phyloP scores from a whole-genome alignment of 2,797 vertebrate genomes.

The Eurystomus glaucurus region DNA sequence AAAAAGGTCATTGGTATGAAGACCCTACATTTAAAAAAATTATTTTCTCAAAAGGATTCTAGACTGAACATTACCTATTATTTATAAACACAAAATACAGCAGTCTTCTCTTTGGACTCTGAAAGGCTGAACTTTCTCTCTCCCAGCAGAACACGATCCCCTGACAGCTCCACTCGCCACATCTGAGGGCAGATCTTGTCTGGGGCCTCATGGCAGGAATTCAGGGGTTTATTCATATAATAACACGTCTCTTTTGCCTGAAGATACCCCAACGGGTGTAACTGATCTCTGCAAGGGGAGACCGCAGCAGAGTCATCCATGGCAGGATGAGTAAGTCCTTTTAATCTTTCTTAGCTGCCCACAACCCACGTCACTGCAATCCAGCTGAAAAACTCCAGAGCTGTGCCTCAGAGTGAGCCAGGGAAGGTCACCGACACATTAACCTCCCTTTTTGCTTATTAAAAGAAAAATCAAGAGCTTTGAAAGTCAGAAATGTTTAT shows the following conservation, averaged over 20 bases:
- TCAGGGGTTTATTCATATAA: neutral
- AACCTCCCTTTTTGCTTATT: neutral
- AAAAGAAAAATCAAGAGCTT: constrained; percentile 14
- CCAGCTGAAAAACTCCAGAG: constrained; percentile 6
- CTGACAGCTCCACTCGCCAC: neutral
- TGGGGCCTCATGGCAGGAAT: neutral
- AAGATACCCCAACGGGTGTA: neutral
- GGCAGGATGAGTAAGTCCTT: constrained; percentile 3
- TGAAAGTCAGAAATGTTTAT: neutral
- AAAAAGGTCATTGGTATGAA: neutral
- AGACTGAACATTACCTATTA: neutral
- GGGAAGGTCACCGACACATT: neutral
- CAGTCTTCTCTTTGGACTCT: neutral
- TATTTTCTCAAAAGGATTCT: neutral
- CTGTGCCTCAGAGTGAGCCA: neutral
- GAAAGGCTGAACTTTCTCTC: neutral
- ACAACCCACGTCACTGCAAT: neutral
- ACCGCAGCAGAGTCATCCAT: neutral
- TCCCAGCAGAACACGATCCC: neutral
- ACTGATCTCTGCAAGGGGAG: neutral
- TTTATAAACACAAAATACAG: neutral
- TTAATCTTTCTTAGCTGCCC: constrained; percentile 32
- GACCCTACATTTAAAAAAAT: neutral
- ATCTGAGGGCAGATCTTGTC: neutral
- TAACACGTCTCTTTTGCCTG: neutral